These are phyloP conservation scores for Cactoblastis cactorum DNA, from an alignment of 2,888 invertebrate species.

Conservation along the genomic window DNA sequence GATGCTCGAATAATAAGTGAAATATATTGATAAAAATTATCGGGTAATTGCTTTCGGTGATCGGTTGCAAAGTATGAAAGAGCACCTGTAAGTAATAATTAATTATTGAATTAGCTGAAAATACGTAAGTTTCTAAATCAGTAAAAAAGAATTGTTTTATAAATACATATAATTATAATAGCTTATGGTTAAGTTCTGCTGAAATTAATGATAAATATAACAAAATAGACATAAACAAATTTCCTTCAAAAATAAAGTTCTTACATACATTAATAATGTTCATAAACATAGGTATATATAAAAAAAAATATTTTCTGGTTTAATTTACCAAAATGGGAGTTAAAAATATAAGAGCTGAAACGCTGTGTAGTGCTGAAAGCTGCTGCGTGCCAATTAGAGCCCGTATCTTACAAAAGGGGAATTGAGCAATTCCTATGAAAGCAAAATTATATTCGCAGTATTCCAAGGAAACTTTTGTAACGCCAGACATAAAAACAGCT, in stretches of 20 bases:
- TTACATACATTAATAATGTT: too few relatives aligned
- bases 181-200: too few relatives aligned
- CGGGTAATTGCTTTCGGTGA: constrained; percentile 4
- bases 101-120: constrained; percentile 9
- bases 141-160: too few relatives aligned
- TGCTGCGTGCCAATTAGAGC: constrained; percentile 17
- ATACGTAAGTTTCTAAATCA: too few relatives aligned
- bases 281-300: too few relatives aligned
- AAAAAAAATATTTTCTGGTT: background rate
- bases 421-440: background rate
- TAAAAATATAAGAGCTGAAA: constrained; percentile 14
- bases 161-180: too few relatives aligned
- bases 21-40: constrained; percentile 4
- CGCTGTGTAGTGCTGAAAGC: constrained; percentile 34
- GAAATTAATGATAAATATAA: too few relatives aligned
- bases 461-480: background rate
- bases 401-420: constrained; percentile 5
- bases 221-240: too few relatives aligned
- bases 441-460: background rate
- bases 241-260: too few relatives aligned
- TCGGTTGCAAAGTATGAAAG: background rate
- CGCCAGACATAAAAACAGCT: background rate
- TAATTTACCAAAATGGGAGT: background rate
- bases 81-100: too few relatives aligned
- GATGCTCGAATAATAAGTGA: background rate